phyloP scores from a whole-genome alignment of 2,797 vertebrate genomes.

The Margarornis squamiger region DNA sequence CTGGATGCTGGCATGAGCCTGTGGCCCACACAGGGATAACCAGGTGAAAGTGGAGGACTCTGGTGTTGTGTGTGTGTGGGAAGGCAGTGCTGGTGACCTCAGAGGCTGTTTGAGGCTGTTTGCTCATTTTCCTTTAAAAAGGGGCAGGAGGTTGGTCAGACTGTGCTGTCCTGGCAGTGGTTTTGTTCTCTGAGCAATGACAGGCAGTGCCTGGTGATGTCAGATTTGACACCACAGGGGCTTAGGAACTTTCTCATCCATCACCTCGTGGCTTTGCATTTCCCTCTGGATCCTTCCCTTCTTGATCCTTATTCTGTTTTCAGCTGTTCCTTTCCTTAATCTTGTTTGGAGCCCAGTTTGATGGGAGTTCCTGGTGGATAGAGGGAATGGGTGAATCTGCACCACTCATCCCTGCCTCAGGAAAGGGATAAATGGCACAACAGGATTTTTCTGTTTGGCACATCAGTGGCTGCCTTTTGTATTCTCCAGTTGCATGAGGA shows the following conservation, averaged over 20 bases:
- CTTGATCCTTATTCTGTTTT: background rate
- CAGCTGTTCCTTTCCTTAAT: background rate
- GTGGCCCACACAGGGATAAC: background rate
- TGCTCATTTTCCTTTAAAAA: background rate
- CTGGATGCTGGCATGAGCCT: background rate
- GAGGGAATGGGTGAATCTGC: background rate
- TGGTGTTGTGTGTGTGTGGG: background rate
- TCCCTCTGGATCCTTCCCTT: background rate
- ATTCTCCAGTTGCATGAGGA: background rate
- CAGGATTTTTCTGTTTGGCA: background rate
- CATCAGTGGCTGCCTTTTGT: rapidly evolving
- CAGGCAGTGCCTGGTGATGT: background rate
- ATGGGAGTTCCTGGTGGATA: background rate
- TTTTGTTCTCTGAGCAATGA: background rate
- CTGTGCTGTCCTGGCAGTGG: background rate
- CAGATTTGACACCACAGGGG: background rate
- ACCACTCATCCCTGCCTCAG: background rate
- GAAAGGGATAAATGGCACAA: background rate
- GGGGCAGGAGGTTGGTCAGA: background rate
- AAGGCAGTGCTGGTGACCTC: background rate
- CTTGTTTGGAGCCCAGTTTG: background rate
- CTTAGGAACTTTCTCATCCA: background rate
- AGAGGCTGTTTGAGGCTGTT: background rate
- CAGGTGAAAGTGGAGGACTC: background rate
- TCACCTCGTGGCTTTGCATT: background rate